Evolutionary conservation across 2,888 invertebrate genomes (phyloP).

Genomic region (Dione juno): DNA sequence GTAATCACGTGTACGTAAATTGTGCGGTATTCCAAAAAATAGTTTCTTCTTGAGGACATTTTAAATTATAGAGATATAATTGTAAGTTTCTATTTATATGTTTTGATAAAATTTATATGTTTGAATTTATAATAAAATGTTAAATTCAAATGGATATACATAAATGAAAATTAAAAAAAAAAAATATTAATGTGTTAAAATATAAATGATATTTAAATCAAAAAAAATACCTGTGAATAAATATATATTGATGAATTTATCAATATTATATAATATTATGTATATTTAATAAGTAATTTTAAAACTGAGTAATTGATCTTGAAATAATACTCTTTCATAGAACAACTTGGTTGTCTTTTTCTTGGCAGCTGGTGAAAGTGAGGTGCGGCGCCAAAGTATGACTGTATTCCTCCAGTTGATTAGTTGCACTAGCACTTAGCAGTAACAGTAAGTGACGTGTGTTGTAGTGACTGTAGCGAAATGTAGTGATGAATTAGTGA

Average conservation of each 20-base stretch:
- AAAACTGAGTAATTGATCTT: constrained; percentile 9
- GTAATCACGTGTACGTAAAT: constrained; percentile 63
- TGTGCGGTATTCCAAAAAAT: constrained; percentile 38
- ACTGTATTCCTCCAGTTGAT: constrained; percentile 43
- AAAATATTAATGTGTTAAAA: too few relatives aligned
- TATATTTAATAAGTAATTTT: not conserved
- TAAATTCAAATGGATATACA: too few relatives aligned
- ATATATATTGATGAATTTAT: too few relatives aligned
- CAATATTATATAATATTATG: not conserved
- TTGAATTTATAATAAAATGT: too few relatives aligned
- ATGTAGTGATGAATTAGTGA: constrained; percentile 55
- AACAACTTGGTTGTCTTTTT: constrained; percentile 55
- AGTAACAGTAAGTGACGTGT: constrained; percentile 49
- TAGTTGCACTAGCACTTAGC: constrained; percentile 42
- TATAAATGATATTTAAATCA: too few relatives aligned
- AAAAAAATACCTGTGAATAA: too few relatives aligned
- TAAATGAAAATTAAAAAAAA: too few relatives aligned
- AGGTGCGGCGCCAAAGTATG: constrained; percentile 59
- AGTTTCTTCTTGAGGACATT: not conserved
- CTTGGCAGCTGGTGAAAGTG: constrained; percentile 76
- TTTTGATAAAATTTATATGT: too few relatives aligned
- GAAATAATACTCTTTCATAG: constrained; percentile 34
- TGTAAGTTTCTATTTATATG: not conserved
- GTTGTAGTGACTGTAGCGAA: constrained; percentile 51
- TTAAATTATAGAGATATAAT: not conserved